Evolutionary conservation across 2,113 vertebrate species (phyloP), one percentile per base, ranked within the genome.

Genomic region (Merops nubicus): DNA sequence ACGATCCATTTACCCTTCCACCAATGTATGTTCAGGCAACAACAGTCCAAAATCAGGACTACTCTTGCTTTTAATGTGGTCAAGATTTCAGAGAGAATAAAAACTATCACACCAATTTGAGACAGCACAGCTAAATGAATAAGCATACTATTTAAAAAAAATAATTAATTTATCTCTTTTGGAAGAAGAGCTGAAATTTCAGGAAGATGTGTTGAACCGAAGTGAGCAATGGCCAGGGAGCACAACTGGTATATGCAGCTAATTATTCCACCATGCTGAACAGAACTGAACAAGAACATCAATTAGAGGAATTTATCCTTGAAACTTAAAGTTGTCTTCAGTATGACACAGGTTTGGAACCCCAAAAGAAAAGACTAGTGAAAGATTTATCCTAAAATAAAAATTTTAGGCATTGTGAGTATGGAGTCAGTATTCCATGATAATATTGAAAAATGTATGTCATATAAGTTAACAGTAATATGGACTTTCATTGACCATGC

Each of bases 1-100:
- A 33, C 77, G 79, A 80, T 85, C 69, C 84, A 86, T 95, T 96
- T 93, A 62, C 47, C 45, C 89, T 73, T 84, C 65, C 91, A 33
- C 79, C 81, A 73, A 80, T 95, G 62, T 68, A 38, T 6, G 51
- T 57, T 63, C 60, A 80, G n/a, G 22, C 88, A 83, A 63, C 15
- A 36, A 60, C 43, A 84, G 54, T 33, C 34, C 33, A 42, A 68
- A 94, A 83, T 51, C 77, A 56, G 38, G 40, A 42, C 50, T 85
- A 22, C 65, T 91, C 34, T 79, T 91, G 40, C 70, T 92, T 40
- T 85, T 90, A 38, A 36, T 53, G 64, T 70, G 69, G 20, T 2
- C 33, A 93, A 81, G 47, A 62, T 74, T 77, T 76, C 42, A 91
- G 36, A 43, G 63, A 19, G 48, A 36, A 38, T 26, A 47, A 42